These are phyloP conservation scores for Bos indicus DNA, from an alignment of 2,113 vertebrate species.

Conservation along the genomic window DNA sequence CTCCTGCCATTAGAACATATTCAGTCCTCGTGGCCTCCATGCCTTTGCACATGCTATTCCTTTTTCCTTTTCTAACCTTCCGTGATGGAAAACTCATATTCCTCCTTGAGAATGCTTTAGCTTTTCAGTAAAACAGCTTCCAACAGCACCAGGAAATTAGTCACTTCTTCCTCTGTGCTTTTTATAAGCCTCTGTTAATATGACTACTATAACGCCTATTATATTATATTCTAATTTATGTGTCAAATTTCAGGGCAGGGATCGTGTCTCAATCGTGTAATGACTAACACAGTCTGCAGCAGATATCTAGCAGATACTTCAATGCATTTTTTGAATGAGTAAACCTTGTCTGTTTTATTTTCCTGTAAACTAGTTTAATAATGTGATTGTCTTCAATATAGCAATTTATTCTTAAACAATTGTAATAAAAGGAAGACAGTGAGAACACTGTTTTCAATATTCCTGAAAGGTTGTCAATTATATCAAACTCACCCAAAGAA, in stretches of 20 bases:
- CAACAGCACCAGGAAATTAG: neutral
- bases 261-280: neutral
- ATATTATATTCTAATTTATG: neutral
- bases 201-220: neutral
- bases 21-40: neutral
- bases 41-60: neutral
- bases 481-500: neutral
- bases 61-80: neutral
- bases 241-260: neutral
- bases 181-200: neutral
- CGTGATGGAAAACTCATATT: neutral
- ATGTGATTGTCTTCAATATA: neutral
- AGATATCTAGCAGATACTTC: neutral
- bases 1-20: neutral
- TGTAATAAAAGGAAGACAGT: neutral
- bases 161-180: neutral
- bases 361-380: slow-evolving; percentile 15
- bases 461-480: neutral
- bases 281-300: neutral
- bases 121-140: neutral
- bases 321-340: neutral
- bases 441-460: neutral
- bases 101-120: neutral
- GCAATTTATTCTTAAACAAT: neutral
- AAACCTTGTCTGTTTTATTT: neutral